These are phyloP conservation scores for Entelurus aequoreus DNA, from an alignment of 2,113 vertebrate species.

Conservation along the genomic window DNA sequence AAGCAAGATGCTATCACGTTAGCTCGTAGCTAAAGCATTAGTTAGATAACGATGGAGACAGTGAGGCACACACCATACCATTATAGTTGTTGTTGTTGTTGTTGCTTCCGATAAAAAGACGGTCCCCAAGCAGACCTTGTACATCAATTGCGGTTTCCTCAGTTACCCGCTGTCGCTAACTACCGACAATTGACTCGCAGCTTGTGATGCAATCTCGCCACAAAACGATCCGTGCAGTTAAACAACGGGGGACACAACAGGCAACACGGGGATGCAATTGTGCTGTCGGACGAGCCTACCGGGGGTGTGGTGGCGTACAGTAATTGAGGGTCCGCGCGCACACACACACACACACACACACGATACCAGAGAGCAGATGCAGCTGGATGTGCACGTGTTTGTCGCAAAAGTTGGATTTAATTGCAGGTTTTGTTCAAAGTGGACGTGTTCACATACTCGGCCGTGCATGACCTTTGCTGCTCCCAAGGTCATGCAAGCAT, in stretches of 20 bases:
- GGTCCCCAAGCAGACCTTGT: not conserved
- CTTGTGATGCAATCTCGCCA: conserved; percentile 39
- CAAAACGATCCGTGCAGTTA: conserved; percentile 55
- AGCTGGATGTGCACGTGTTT: conserved; percentile 48
- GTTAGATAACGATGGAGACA: too few species aligned
- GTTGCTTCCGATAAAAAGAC: conserved; percentile 15
- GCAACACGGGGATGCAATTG: conserved; percentile 52
- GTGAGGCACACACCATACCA: not conserved
- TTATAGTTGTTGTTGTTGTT: not conserved
- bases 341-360: conserved; percentile 23
- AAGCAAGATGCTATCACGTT: too few species aligned
- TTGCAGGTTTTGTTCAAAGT: too few species aligned
- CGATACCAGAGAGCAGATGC: conserved; percentile 81
- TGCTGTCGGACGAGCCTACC: conserved; percentile 47
- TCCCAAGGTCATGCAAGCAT: too few species aligned
- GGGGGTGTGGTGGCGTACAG: conserved; percentile 70
- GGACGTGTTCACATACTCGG: too few species aligned
- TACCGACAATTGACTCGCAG: conserved; percentile 28
- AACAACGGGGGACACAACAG: conserved; percentile 56
- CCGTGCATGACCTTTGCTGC: too few species aligned
- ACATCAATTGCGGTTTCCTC: conserved; percentile 26
- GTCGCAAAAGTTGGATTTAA: too few species aligned
- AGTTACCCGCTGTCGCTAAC: conserved; percentile 28
- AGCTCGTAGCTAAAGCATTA: too few species aligned
- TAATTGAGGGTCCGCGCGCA: conserved; percentile 78